A percentile compares a stretch with the other conserved stretches of the same genome.
Conservation (phyloP, 2,888 invertebrate genomes). For the Tipula confusa region DNA sequence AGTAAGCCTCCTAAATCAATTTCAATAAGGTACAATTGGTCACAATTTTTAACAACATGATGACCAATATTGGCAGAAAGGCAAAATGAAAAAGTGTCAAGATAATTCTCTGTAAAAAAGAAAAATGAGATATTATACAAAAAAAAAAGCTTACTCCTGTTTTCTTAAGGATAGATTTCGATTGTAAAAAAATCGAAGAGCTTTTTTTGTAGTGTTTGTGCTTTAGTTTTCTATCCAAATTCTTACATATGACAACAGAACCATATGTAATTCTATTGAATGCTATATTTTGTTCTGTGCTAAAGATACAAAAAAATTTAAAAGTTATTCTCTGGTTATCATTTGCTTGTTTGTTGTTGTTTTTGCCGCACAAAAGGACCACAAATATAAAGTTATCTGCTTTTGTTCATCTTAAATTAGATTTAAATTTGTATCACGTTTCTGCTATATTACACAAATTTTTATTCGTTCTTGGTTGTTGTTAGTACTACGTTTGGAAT, state of each 20-base stretch:
- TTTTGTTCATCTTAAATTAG: background rate
- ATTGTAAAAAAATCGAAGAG: background rate
- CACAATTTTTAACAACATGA: constrained; percentile 3
- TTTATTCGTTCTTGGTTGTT: background rate
- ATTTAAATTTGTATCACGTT: constrained; percentile 25
- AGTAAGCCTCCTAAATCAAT: background rate
- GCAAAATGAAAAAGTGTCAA: background rate
- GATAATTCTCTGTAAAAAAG: background rate
- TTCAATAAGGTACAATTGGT: background rate
- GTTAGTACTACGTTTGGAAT: background rate
- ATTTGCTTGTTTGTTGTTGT: background rate
- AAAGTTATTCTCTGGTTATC: background rate
- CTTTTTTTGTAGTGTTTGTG: background rate
- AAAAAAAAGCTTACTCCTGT: background rate
- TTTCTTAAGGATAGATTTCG: background rate
- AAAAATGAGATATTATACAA: background rate
- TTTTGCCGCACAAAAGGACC: background rate
- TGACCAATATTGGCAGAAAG: background rate
- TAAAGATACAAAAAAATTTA: background rate
- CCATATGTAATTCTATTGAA: background rate
- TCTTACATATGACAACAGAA: background rate
- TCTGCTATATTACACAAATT: background rate
- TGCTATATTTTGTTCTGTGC: background rate
- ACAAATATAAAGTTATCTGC: background rate
- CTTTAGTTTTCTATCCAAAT: background rate